Conservation (phyloP, 2,888 invertebrate genomes). For the Venusia cambrica region DNA sequence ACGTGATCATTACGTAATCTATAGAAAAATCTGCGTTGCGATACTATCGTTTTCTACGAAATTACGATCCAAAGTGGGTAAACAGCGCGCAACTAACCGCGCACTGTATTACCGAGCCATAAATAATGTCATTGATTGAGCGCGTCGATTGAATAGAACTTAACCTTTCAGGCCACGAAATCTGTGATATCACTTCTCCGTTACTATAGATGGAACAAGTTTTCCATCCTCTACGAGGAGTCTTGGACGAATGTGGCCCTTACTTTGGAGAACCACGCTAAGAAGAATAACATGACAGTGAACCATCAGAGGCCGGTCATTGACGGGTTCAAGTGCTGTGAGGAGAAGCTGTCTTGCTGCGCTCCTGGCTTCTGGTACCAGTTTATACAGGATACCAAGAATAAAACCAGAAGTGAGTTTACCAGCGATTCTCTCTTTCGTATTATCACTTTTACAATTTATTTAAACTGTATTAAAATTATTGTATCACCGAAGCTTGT, state of each 20-base stretch:
- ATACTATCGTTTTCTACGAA: too few relatives aligned
- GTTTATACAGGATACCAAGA: slow-evolving; percentile 91
- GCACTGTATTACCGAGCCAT: too few relatives aligned
- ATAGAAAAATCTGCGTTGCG: too few relatives aligned
- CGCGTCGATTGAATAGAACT: too few relatives aligned
- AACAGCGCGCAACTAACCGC: too few relatives aligned
- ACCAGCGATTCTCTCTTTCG: too few relatives aligned
- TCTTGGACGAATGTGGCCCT: slow-evolving; percentile 91
- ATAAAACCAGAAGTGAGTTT: slow-evolving; percentile 88
- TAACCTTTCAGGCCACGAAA: slow-evolving; percentile 91
- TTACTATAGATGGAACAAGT: slow-evolving; percentile 96
- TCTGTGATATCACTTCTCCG: slow-evolving; percentile 94
- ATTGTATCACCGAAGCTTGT: too few relatives aligned
- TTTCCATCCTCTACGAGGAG: slow-evolving; percentile 93
- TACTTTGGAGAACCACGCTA: slow-evolving; percentile 88
- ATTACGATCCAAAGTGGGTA: too few relatives aligned
- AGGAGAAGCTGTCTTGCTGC: slow-evolving; percentile 87
- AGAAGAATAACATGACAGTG: slow-evolving; percentile 89
- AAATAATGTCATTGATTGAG: too few relatives aligned
- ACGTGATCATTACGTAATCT: too few relatives aligned
- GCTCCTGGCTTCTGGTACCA: slow-evolving; percentile 90
- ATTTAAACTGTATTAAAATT: too few relatives aligned
- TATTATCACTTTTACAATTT: too few relatives aligned
- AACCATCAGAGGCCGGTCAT: slow-evolving; percentile 87
- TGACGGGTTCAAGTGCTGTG: slow-evolving; percentile 89